These are phyloP conservation scores for Pica pica DNA, from an alignment of 2,113 vertebrate species.

Conservation along the genomic window DNA sequence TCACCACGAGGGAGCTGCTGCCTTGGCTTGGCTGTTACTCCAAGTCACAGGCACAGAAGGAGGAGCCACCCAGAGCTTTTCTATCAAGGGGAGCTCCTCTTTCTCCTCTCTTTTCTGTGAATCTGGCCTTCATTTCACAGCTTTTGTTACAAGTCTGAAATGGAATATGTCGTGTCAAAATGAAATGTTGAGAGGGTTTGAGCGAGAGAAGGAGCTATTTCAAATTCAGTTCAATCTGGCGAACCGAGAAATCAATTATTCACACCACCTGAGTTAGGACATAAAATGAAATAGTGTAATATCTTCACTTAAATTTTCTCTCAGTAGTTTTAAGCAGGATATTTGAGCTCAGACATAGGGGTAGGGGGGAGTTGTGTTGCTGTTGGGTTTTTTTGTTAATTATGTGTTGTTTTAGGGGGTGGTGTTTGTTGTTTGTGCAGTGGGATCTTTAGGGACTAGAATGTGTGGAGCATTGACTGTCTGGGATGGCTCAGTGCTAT, in stretches of 20 bases:
- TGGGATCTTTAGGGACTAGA: neutral
- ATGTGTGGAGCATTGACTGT: accelerated
- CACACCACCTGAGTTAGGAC: neutral
- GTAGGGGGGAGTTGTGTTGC: neutral
- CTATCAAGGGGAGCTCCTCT: neutral
- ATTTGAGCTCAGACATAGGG: neutral
- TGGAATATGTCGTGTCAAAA: neutral
- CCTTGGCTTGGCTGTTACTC: neutral
- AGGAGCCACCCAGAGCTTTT: neutral
- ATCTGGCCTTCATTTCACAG: neutral
- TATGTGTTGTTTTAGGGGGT: neutral
- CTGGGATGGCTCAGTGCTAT: neutral
- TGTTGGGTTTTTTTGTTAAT: neutral
- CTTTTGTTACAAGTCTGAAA: neutral
- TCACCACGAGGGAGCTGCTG: neutral
- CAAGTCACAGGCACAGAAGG: neutral
- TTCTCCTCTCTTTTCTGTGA: neutral
- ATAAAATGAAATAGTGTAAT: neutral
- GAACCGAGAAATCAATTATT: neutral
- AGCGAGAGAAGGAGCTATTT: neutral
- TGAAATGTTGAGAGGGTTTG: neutral
- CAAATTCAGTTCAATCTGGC: neutral
- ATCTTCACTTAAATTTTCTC: neutral
- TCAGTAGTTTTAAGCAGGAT: neutral
- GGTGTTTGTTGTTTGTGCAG: neutral